These are phyloP conservation scores for Leuciscus idus DNA, from an alignment of 2,113 vertebrate genomes.

Conservation along the genomic window DNA sequence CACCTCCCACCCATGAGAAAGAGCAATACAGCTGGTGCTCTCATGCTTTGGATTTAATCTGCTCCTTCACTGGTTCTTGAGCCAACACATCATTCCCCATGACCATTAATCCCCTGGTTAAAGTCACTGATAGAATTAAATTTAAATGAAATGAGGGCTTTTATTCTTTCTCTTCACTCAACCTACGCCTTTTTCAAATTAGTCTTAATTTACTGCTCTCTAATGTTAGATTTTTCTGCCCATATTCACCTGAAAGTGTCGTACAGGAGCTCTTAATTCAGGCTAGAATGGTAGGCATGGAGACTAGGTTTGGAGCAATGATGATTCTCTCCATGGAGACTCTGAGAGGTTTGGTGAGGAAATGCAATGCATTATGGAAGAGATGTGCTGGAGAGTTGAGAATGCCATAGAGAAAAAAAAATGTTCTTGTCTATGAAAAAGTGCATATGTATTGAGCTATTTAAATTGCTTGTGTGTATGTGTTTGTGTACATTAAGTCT, in stretches of 20 bases:
- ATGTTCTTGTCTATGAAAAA: neutral
- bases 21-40: slow-evolving; percentile 10
- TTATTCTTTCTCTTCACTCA: slow-evolving; percentile 37
- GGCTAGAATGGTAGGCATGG: neutral
- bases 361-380: slow-evolving; percentile 37
- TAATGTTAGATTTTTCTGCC: neutral
- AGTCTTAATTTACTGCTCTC: slow-evolving; percentile 35
- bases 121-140: slow-evolving; percentile 29
- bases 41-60: slow-evolving; percentile 46
- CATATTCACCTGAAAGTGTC: neutral
- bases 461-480: neutral
- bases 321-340: neutral
- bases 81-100: slow-evolving; percentile 28
- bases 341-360: slow-evolving; percentile 29
- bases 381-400: slow-evolving; percentile 5
- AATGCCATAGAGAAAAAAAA: neutral
- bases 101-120: slow-evolving; percentile 36
- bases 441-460: slow-evolving; percentile 23
- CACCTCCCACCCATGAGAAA: neutral
- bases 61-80: slow-evolving; percentile 28
- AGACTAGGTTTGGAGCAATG: neutral
- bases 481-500: neutral
- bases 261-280: slow-evolving; percentile 2
- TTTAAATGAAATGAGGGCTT: slow-evolving; percentile 36
- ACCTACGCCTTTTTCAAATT: slow-evolving; percentile 55